Base-by-base conservation (phyloP, 2,113 vertebrate genomes). In the Melospiza melodia region DNA sequence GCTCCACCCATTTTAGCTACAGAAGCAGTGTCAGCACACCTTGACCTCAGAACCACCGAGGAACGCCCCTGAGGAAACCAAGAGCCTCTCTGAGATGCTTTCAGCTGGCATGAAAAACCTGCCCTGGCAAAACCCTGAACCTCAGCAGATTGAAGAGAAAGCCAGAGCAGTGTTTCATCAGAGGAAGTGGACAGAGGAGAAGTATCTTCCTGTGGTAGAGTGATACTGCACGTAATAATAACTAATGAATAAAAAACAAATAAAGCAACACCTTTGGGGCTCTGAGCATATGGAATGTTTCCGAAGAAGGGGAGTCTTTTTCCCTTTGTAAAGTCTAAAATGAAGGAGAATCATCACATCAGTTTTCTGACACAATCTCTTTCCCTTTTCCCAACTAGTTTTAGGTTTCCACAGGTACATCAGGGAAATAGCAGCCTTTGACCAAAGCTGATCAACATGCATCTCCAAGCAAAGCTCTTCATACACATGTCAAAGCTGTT, bases 311-410 rank as follows among this genome's bases (percentile, higher is more conserved):
- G 98, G 99, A 99, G 98, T 99, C 99, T 99, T 99, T 99, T 98
- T 99, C 99, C 98, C 99, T 99, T 98, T 99, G 99, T 99, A 99
- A 98, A 97, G 98, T 99, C 99, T 99, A 99, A 99, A 99, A 99
- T 97, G 98, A 99, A 99, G 98, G 98, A 99, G 98, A 99, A 99
- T 99, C 98, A 99, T 98, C 97, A 97, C 97, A 98, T 99, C 97
- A 99, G 99, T 98, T 94, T 97, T 97, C 90, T 74, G 72, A 96
- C 46, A 95, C 55, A 96, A 90, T 72, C 89, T 94, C 69, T 94
- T 82, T 94, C 84, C 95, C 89, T 97, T 91, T 95, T 89, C 95
- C 78, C n/a, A 24, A 84, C 63, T 73, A 93, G 37, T 76, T 87
- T 89, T 82, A 95, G 68, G 69, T 88, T 94, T 92, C 90, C 85